Evolutionary conservation across 53 echinoderm and acorn worm species (phyloP).

Genomic region (Astropecten irregularis): DNA sequence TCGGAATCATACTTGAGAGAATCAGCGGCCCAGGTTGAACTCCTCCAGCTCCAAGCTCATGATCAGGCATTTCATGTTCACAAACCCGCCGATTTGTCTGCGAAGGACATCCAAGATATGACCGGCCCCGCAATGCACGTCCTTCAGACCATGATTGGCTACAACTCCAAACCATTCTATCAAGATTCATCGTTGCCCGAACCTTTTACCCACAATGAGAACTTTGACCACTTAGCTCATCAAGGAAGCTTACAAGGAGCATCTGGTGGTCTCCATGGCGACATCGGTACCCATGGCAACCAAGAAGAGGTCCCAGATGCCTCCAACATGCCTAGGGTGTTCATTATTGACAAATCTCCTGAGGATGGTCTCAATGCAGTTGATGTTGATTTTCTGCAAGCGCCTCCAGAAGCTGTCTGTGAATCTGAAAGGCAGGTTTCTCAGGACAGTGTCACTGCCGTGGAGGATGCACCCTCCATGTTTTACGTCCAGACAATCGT

Average conservation of each 20-base stretch:
- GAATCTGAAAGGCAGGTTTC: background rate
- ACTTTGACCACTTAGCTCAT: background rate
- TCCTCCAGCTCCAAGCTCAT: conserved; percentile 28
- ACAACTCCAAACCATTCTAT: background rate
- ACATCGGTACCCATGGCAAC: conserved; percentile 16
- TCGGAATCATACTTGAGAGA: conserved; percentile 2
- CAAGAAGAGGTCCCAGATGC: background rate
- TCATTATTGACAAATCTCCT: background rate
- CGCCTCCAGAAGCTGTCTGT: too few species aligned
- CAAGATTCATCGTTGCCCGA: too few species aligned
- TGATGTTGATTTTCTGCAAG: too few species aligned
- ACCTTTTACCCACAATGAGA: background rate
- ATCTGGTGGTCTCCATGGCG: background rate
- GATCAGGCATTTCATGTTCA: background rate
- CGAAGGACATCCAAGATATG: background rate
- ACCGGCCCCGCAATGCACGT: background rate
- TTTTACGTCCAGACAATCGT: conserved; percentile 16
- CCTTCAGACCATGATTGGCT: background rate
- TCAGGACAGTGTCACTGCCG: background rate
- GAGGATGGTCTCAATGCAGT: too few species aligned
- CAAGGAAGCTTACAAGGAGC: background rate
- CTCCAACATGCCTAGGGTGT: background rate
- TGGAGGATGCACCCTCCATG: background rate
- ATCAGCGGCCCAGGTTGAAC: conserved; percentile 22
- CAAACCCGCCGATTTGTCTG: background rate